Conservation (phyloP, 2,113 vertebrate species). For the Tetrax tetrax region DNA sequence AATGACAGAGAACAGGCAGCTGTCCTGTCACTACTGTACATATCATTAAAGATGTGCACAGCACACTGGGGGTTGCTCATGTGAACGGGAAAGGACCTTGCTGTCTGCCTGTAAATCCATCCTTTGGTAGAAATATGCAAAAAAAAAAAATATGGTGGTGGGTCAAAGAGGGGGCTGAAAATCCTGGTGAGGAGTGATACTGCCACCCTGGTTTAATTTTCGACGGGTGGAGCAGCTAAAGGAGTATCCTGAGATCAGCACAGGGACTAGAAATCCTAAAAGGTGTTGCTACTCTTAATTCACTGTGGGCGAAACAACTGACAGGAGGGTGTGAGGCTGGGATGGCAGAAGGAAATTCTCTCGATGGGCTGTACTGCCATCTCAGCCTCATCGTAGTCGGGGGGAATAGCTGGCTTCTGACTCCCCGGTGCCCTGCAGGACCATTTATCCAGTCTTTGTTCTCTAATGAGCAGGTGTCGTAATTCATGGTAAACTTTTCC, state of each 20-base stretch:
- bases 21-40: background rate
- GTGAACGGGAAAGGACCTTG: background rate
- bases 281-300: background rate
- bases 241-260: background rate
- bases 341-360: background rate
- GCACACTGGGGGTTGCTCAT: background rate
- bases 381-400: background rate
- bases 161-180: background rate
- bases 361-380: background rate
- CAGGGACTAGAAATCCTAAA: background rate
- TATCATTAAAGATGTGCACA: background rate
- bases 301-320: accelerated
- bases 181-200: background rate
- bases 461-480: background rate
- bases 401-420: background rate
- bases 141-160: background rate
- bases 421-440: background rate
- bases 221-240: background rate
- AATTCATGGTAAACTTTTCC: background rate
- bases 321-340: background rate
- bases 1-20: background rate
- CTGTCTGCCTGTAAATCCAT: background rate
- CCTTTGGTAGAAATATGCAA: background rate
- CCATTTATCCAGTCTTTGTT: background rate
- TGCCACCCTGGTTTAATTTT: background rate